Conservation (phyloP, 2,797 vertebrate genomes). For the Arrhamphus sclerolepis region DNA sequence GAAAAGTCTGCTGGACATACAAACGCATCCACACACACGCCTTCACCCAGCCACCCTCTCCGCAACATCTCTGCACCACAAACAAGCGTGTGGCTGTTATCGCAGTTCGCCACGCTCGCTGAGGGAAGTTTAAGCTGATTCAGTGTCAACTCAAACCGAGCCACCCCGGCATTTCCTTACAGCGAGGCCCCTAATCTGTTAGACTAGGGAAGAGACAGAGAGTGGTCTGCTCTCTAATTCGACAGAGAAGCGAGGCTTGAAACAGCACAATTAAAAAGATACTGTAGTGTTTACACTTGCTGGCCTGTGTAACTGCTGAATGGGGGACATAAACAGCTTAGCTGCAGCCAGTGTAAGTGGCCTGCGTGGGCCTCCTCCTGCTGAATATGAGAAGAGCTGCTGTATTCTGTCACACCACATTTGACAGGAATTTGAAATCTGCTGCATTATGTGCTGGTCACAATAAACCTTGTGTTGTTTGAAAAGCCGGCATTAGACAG, state of each 20-base stretch:
- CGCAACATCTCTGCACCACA: slow-evolving; percentile 68
- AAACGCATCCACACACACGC: slow-evolving; percentile 40
- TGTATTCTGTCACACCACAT: slow-evolving; percentile 74
- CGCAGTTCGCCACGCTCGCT: slow-evolving; percentile 76
- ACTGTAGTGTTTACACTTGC: slow-evolving; percentile 84
- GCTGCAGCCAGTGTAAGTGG: slow-evolving; percentile 77
- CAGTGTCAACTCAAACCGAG: slow-evolving; percentile 79
- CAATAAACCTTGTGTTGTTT: slow-evolving; percentile 81
- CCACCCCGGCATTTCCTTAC: slow-evolving; percentile 74
- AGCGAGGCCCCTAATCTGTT: slow-evolving; percentile 80
- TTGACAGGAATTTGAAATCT: slow-evolving; percentile 82
- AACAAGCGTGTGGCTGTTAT: slow-evolving; percentile 81
- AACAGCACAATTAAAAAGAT: slow-evolving; percentile 85
- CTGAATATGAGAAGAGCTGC: slow-evolving; percentile 63
- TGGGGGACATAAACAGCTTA: slow-evolving; percentile 85
- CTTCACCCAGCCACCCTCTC: slow-evolving; percentile 53
- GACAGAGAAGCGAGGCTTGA: slow-evolving; percentile 78
- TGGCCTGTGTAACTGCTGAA: slow-evolving; percentile 83
- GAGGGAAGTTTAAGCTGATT: slow-evolving; percentile 88
- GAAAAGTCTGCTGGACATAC: slow-evolving; percentile 55
- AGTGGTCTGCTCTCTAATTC: slow-evolving; percentile 76
- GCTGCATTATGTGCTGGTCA: slow-evolving; percentile 71
- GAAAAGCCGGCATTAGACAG: slow-evolving; percentile 82
- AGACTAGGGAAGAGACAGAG: slow-evolving; percentile 66
- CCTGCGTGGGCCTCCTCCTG: slow-evolving; percentile 63